phyloP scores from a whole-genome alignment of 2,113 vertebrate genomes.

The Alouatta palliata region DNA sequence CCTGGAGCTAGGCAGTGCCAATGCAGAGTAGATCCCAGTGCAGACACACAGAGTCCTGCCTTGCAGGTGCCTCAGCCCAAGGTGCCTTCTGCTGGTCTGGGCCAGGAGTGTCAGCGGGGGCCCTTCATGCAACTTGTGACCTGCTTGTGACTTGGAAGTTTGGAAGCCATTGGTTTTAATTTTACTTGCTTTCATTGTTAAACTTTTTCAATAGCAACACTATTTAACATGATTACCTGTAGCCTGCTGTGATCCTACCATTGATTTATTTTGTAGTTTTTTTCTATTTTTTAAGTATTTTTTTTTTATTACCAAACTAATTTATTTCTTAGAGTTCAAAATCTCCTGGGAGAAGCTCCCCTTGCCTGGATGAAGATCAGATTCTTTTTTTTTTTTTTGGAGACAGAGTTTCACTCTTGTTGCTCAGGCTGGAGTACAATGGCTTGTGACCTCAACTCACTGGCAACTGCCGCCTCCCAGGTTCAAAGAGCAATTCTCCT shows the following conservation, averaged over 20 bases:
- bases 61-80: not conserved
- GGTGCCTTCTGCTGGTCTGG: not conserved
- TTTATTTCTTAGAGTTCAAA: too few relatives aligned
- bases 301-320: too few relatives aligned
- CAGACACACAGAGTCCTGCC: not conserved
- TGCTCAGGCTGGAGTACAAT: too few relatives aligned
- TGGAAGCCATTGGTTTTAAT: not conserved
- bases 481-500: too few relatives aligned
- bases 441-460: too few relatives aligned
- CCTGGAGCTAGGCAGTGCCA: not conserved
- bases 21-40: fast-evolving
- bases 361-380: too few relatives aligned
- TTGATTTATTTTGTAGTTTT: not conserved
- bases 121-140: not conserved
- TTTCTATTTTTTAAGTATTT: not conserved
- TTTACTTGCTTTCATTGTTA: not conserved
- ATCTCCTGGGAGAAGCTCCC: too few relatives aligned
- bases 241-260: not conserved
- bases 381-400: too few relatives aligned
- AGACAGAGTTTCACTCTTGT: too few relatives aligned
- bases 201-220: not conserved
- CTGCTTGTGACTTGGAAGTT: too few relatives aligned
- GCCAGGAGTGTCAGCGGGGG: too few relatives aligned
- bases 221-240: not conserved
- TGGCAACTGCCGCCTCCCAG: too few relatives aligned